A percentile compares a stretch with the other conserved stretches of the same genome.
Evolutionary conservation across 2,113 vertebrate species (phyloP).

Genomic region (Opisthocomus hoazin): DNA sequence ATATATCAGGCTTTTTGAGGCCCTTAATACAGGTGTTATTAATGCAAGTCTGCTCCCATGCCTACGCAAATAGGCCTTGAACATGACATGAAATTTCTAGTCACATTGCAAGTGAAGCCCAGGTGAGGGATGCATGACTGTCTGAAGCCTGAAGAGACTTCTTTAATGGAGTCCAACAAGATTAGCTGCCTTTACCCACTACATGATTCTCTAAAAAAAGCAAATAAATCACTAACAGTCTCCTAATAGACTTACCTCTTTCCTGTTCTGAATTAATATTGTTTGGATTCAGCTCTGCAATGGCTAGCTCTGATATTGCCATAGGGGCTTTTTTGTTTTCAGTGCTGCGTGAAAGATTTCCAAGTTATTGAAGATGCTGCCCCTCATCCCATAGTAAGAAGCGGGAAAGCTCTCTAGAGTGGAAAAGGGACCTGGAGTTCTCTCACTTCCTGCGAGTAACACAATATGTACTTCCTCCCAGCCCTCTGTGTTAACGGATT

Average conservation of each 20-base stretch:
- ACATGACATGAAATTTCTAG: slow-evolving; percentile 17
- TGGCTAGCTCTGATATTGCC: not conserved
- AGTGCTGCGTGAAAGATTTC: not conserved
- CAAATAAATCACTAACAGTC: slow-evolving; percentile 50
- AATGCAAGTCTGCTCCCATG: slow-evolving; percentile 19
- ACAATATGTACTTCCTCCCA: not conserved
- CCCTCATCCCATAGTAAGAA: not conserved
- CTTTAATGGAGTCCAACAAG: slow-evolving; percentile 51
- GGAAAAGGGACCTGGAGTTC: not conserved
- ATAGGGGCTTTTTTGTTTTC: not conserved
- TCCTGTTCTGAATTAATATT: slow-evolving; percentile 42
- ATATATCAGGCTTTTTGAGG: not conserved
- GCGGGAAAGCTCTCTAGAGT: not conserved
- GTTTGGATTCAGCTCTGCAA: not conserved
- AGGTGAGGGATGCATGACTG: not conserved
- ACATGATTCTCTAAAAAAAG: slow-evolving; percentile 20
- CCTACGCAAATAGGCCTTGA: slow-evolving; percentile 17
- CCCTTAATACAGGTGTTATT: not conserved
- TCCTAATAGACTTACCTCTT: slow-evolving; percentile 48
- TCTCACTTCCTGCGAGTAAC: not conserved
- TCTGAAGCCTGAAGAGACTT: slow-evolving; percentile 36
- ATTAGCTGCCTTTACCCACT: slow-evolving; percentile 44
- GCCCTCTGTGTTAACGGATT: not conserved
- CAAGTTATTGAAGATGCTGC: not conserved
- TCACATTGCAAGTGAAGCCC: not conserved